Conservation (phyloP, 2,113 vertebrate genomes). For the Oceanites oceanicus region DNA sequence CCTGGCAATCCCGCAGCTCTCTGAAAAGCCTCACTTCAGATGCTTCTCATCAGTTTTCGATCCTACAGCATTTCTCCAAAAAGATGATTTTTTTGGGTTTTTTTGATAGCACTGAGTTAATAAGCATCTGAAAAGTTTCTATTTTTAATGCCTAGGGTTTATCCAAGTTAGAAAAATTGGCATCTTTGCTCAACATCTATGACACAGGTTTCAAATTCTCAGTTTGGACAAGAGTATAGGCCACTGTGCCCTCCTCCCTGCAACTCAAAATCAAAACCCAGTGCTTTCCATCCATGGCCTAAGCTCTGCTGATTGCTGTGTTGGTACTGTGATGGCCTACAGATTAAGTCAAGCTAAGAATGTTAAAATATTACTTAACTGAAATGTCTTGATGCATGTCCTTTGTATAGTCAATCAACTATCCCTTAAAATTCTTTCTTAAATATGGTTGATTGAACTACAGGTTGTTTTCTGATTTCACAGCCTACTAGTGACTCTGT, state of each 20-base stretch:
- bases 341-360: not conserved
- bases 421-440: not conserved
- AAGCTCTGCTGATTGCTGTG: not conserved
- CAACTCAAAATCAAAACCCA: not conserved
- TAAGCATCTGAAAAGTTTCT: not conserved
- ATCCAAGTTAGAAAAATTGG: not conserved
- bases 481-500: not conserved
- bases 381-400: not conserved
- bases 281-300: not conserved
- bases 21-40: not conserved
- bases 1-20: not conserved
- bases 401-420: not conserved
- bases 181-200: not conserved
- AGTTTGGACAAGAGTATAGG: not conserved
- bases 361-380: not conserved
- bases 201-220: not conserved
- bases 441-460: not conserved
- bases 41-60: not conserved
- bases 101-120: not conserved
- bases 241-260: not conserved
- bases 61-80: not conserved
- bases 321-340: not conserved
- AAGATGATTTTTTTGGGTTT: accelerated
- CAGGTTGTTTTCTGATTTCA: not conserved
- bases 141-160: not conserved